Evolutionary conservation across 2,888 invertebrate species (phyloP).

Genomic region (Saturnia pavonia): DNA sequence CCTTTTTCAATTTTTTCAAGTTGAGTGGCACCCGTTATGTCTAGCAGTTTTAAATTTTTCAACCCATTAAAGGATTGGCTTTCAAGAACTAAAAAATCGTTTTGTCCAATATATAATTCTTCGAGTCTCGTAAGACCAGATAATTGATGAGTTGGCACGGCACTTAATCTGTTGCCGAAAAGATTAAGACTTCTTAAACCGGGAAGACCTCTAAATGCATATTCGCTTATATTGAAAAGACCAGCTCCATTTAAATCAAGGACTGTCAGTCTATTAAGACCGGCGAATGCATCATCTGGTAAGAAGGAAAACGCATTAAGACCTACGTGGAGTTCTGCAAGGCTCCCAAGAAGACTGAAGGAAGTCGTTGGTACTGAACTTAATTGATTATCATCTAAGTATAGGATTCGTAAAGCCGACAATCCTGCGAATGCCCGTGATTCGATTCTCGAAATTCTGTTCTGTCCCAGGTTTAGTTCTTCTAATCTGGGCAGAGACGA

Average conservation of each 20-base stretch:
- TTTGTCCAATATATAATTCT: slow-evolving; percentile 91
- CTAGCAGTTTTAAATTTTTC: slow-evolving; percentile 88
- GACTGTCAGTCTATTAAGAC: slow-evolving; percentile 87
- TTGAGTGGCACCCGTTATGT: slow-evolving; percentile 89
- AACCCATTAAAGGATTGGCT: slow-evolving; percentile 90
- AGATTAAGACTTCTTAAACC: slow-evolving; percentile 89
- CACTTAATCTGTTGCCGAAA: slow-evolving; percentile 88
- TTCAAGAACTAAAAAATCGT: slow-evolving; percentile 87
- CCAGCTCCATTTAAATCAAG: slow-evolving; percentile 92
- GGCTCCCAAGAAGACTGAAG: slow-evolving; percentile 86
- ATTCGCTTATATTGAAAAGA: slow-evolving; percentile 88
- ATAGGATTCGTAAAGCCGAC: slow-evolving; percentile 88
- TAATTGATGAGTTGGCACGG: slow-evolving; percentile 89
- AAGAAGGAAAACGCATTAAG: slow-evolving; percentile 90
- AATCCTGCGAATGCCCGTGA: slow-evolving; percentile 89
- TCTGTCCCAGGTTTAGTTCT: slow-evolving; percentile 92
- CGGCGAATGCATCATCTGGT: slow-evolving; percentile 89
- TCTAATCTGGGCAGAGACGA: slow-evolving; percentile 88
- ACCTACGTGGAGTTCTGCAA: slow-evolving; percentile 93
- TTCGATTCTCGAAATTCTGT: slow-evolving; percentile 91
- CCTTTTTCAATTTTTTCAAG: slow-evolving; percentile 88
- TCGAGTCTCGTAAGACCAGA: slow-evolving; percentile 88
- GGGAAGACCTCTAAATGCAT: slow-evolving; percentile 88
- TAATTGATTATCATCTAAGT: slow-evolving; percentile 92
- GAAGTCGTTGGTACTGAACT: slow-evolving; percentile 88